A percentile compares a stretch with the other conserved stretches of the same genome.
Evolutionary conservation across 2,797 vertebrate species (phyloP).

Genomic region (Austrolebias charrua): DNA sequence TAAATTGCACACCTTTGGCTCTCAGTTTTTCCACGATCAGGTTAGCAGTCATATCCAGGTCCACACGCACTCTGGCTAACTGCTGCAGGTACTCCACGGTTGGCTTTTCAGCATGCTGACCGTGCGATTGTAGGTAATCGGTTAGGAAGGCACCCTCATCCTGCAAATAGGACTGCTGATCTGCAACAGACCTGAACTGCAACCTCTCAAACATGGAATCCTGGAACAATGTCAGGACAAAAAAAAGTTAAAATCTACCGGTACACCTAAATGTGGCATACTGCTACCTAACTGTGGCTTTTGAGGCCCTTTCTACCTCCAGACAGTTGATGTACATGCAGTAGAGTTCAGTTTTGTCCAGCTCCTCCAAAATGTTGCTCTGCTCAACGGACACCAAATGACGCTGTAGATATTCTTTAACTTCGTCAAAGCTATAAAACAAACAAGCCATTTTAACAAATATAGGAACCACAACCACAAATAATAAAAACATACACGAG

Average conservation of each 20-base stretch:
- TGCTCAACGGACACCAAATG: slow-evolving; percentile 85
- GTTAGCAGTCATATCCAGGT: slow-evolving; percentile 80
- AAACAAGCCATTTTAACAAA: slow-evolving; percentile 3
- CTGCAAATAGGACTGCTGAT: slow-evolving; percentile 49
- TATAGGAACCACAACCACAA: neutral
- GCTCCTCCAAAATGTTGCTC: slow-evolving; percentile 76
- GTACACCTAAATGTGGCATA: neutral
- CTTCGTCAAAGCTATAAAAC: slow-evolving; percentile 83
- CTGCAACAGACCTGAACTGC: slow-evolving; percentile 65
- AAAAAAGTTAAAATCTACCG: neutral
- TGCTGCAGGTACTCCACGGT: slow-evolving; percentile 86
- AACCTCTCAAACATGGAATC: slow-evolving; percentile 89
- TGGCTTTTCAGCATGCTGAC: slow-evolving; percentile 21
- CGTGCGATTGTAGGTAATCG: slow-evolving; percentile 34
- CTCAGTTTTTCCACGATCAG: slow-evolving; percentile 69
- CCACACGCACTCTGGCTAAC: slow-evolving; percentile 84
- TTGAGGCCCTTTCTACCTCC: slow-evolving; percentile 76
- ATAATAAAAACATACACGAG: neutral
- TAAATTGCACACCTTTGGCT: slow-evolving; percentile 48
- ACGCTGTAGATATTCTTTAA: slow-evolving; percentile 83
- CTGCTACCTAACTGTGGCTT: neutral
- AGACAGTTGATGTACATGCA: slow-evolving; percentile 90
- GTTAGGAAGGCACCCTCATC: slow-evolving; percentile 79
- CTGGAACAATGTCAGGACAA: slow-evolving; percentile 62
- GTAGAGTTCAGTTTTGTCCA: slow-evolving; percentile 89